These are phyloP conservation scores for Trissoscelio sp. DNA, from an alignment of 2,888 invertebrate species.

Conservation along the genomic window DNA sequence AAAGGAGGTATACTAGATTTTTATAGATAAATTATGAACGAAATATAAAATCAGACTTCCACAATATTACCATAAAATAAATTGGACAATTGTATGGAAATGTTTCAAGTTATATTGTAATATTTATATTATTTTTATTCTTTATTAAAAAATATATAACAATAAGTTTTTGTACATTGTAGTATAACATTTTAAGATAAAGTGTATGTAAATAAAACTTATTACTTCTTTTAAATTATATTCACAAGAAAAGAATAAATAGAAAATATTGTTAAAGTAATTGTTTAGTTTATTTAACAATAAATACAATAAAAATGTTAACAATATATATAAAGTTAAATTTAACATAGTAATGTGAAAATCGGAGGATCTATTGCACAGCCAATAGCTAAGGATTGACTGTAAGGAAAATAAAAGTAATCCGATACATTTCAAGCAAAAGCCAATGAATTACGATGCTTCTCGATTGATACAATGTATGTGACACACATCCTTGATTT, in stretches of 20 bases:
- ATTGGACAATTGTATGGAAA: neutral
- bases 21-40: conserved; percentile 1
- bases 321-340: too few relatives aligned
- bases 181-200: too few relatives aligned
- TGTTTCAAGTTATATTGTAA: neutral
- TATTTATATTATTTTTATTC: too few relatives aligned
- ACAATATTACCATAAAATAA: neutral
- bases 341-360: conserved; percentile 19
- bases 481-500: conserved; percentile 36
- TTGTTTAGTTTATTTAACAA: neutral
- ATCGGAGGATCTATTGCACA: neutral
- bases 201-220: too few relatives aligned
- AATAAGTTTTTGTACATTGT: too few relatives aligned
- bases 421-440: conserved; percentile 17
- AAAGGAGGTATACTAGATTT: too few relatives aligned
- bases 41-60: neutral
- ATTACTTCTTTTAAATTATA: too few relatives aligned
- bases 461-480: conserved; percentile 37
- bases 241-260: too few relatives aligned
- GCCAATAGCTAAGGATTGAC: conserved; percentile 14
- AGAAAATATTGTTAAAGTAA: too few relatives aligned
- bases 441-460: conserved; percentile 39
- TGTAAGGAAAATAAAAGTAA: conserved; percentile 27
- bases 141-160: too few relatives aligned
- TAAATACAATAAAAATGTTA: too few relatives aligned